Percentiles rank a stretch among this genome's conserved stretches.
Evolutionary conservation across 2,888 invertebrate genomes (phyloP).

Genomic region (Tetrapedia diversipes): DNA sequence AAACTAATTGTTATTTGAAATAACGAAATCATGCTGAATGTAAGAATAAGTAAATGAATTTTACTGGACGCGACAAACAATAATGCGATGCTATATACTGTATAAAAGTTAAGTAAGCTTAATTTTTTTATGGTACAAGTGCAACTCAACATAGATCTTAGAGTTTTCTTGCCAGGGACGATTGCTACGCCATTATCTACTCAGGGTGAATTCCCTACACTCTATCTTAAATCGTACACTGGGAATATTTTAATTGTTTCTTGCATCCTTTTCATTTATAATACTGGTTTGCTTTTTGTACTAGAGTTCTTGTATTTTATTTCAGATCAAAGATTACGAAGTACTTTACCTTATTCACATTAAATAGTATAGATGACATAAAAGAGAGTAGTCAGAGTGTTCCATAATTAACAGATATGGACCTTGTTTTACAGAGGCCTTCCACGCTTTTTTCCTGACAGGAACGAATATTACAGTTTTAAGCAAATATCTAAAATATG

Average conservation of each 20-base stretch:
- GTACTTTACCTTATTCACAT: conserved; percentile 30
- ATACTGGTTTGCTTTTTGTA: conserved; percentile 27
- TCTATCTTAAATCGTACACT: conserved; percentile 55
- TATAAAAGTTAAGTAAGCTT: conserved; percentile 65
- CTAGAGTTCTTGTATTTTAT: conserved; percentile 34
- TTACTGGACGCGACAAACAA: conserved; percentile 47
- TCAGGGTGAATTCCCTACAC: conserved; percentile 56
- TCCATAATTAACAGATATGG: conserved; percentile 55
- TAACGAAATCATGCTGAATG: conserved; percentile 22
- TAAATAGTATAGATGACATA: conserved; percentile 21
- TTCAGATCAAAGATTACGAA: conserved; percentile 35
- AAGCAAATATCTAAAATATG: conserved; percentile 31
- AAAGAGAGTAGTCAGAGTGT: conserved; percentile 43
- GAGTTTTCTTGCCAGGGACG: conserved; percentile 63
- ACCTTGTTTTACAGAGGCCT: conserved; percentile 56
- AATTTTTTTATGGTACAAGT: conserved; percentile 70
- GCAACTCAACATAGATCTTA: conserved; percentile 64
- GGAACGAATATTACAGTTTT: conserved; percentile 39
- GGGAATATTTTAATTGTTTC: conserved; percentile 35
- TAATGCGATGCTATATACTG: conserved; percentile 55
- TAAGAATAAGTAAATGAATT: conserved; percentile 35
- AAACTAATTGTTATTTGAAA: conserved; percentile 24
- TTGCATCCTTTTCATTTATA: conserved; percentile 37
- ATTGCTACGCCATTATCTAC: conserved; percentile 64
- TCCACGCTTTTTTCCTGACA: conserved; percentile 50